Base-by-base conservation (phyloP, 2,888 invertebrate genomes). In the Xylota sylvarum region DNA sequence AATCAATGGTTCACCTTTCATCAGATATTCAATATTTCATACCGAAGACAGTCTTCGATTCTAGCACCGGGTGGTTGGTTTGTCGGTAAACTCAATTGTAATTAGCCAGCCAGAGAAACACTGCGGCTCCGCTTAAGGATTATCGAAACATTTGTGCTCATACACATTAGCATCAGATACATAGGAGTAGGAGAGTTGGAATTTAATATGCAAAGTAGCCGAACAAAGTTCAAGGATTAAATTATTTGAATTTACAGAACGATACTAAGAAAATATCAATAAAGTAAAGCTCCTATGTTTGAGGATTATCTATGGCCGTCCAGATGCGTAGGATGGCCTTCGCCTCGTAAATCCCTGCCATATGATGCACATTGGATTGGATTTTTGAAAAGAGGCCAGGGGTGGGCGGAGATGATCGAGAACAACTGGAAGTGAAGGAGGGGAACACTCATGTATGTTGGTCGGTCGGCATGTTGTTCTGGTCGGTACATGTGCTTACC, bases 281-380 rank as follows among this genome's bases (percentile, higher is more conserved):
- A 69, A 80, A 74, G 50, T 55, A 73, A 30, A 69, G 52, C 55
- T 69, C 55, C 35, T 5, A 55, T 62, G 78, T 77, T 72, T 19
- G 60, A 64, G 60, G 69, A 73, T 73, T 84, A 80, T 80, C 80
- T 74, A 70, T 74, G 40, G 69, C 72, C 58, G 74, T 48, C 77
- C 58, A 69, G 60, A 67, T 79, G 72, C 67, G 78, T 32, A 3
- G 52, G 52, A 67, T 83, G 78, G 60, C 50, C 52, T 83, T 78
- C 65, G 52, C 46, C 5, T 40, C 72, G 14, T 55, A 70, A 58
- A 55, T 37, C 58, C 14, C 43, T 48, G 19, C 56, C 55, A 67
- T 27, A 73, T 60, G 37, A 81, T 84, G 77, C 77, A 76, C 62
- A 64, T 56, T 50, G 46, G 78, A 82, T 70, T 81, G 69, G 87